These are phyloP conservation scores for Cosmia pyralina DNA, from an alignment of 2,888 invertebrate species.

Conservation along the genomic window DNA sequence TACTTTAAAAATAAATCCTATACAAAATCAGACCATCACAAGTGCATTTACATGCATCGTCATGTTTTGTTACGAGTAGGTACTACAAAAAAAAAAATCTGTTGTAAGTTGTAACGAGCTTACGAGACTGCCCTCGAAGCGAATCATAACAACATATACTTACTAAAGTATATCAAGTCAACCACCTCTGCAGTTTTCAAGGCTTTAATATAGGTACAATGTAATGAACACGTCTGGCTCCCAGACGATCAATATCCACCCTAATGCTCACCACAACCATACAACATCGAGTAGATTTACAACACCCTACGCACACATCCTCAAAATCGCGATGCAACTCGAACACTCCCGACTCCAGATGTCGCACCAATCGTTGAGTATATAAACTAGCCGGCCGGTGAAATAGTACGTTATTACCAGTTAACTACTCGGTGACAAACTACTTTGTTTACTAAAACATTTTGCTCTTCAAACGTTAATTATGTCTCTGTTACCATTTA, in stretches of 20 bases:
- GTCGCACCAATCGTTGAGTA: conserved; percentile 66
- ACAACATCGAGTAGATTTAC: background rate
- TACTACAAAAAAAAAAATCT: conserved; percentile 20
- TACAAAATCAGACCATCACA: too few relatives aligned
- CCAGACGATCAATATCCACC: conserved; percentile 57
- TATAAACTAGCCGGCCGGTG: conserved; percentile 71
- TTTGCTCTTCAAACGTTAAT: conserved; percentile 41
- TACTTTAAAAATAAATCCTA: background rate
- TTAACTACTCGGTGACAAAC: conserved; percentile 48
- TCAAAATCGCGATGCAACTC: conserved; percentile 40
- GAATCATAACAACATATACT: conserved; percentile 16
- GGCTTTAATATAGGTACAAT: conserved; percentile 47
- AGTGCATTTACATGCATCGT: background rate
- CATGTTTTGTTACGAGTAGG: background rate
- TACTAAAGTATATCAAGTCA: background rate
- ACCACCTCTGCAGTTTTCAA: conserved; percentile 36
- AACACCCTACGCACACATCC: conserved; percentile 27
- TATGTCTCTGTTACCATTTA: conserved; percentile 75
- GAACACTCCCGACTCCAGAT: conserved; percentile 71
- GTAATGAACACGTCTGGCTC: conserved; percentile 47
- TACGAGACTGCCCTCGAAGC: background rate
- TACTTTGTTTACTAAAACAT: conserved; percentile 36
- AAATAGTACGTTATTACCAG: conserved; percentile 60
- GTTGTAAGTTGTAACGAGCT: background rate
- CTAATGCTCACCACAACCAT: conserved; percentile 13